Evolutionary conservation across 2,797 vertebrate genomes (phyloP).

Genomic region (Poecilia picta): DNA sequence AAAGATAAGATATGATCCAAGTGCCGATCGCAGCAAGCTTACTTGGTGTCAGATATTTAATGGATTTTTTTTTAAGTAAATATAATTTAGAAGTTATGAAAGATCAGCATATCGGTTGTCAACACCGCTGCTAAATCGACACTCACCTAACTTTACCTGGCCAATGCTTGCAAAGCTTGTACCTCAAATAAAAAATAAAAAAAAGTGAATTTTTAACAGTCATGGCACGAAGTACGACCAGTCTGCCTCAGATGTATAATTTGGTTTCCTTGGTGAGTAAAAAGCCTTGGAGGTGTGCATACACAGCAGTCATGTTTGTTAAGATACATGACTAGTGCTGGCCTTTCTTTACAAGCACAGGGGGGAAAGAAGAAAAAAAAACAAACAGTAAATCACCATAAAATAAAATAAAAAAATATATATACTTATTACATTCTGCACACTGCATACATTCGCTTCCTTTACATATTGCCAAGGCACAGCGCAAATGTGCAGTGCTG

Average conservation of each 20-base stretch:
- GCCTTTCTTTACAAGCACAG: slow-evolving; percentile 65
- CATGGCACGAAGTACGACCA: slow-evolving; percentile 69
- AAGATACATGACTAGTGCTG: slow-evolving; percentile 73
- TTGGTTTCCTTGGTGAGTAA: slow-evolving; percentile 76
- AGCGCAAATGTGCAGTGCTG: slow-evolving; percentile 73
- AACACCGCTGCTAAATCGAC: slow-evolving; percentile 25
- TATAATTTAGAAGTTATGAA: slow-evolving; percentile 5
- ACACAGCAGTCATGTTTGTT: slow-evolving; percentile 78
- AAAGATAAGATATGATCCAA: slow-evolving; percentile 21
- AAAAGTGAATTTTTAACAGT: slow-evolving; percentile 64
- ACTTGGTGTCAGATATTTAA: slow-evolving; percentile 23
- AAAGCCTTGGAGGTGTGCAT: slow-evolving; percentile 75
- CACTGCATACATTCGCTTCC: slow-evolving; percentile 78
- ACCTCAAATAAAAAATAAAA: slow-evolving; percentile 42
- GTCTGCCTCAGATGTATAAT: slow-evolving; percentile 77
- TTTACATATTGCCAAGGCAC: slow-evolving; percentile 79
- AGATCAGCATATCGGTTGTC: slow-evolving; percentile 21
- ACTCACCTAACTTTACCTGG: slow-evolving; percentile 37
- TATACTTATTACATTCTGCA: slow-evolving; percentile 81
- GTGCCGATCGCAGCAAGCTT: slow-evolving; percentile 18
- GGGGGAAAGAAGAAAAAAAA: slow-evolving; percentile 18
- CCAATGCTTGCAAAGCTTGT: slow-evolving; percentile 30
- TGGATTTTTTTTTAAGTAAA: slow-evolving; percentile 1
- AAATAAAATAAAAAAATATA: slow-evolving; percentile 83
- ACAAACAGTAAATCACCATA: slow-evolving; percentile 75